phyloP scores from a whole-genome alignment of 2,888 invertebrate genomes.

The Unio delphinus region DNA sequence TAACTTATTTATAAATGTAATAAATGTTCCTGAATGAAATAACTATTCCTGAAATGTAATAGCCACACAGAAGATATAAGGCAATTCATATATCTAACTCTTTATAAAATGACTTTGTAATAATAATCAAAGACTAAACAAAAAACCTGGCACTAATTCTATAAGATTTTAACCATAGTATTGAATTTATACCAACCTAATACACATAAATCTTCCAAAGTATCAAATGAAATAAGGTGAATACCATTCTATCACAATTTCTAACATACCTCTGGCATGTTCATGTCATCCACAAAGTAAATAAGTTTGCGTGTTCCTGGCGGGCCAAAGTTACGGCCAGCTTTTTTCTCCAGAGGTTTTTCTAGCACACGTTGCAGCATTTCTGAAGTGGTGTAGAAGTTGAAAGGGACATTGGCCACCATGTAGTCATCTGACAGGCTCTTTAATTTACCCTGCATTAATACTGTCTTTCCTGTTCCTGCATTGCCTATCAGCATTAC shows the following conservation, averaged over 20 bases:
- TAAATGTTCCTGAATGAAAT: too few species aligned
- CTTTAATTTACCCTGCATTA: constrained; percentile 86
- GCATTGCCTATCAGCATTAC: constrained; percentile 95
- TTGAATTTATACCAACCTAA: too few species aligned
- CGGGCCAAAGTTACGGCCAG: constrained; percentile 94
- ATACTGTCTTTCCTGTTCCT: constrained; percentile 94
- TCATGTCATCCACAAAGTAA: constrained; percentile 97
- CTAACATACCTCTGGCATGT: constrained; percentile 92
- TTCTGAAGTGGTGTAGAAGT: constrained; percentile 91
- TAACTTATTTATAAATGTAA: too few species aligned
- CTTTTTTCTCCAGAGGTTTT: constrained; percentile 96
- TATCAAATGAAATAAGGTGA: too few species aligned
- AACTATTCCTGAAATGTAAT: too few species aligned
- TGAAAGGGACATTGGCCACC: constrained; percentile 93
- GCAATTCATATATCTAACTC: too few species aligned
- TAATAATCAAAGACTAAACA: too few species aligned
- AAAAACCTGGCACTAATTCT: too few species aligned
- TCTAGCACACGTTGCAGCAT: constrained; percentile 84
- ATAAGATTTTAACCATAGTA: too few species aligned
- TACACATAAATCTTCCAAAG: too few species aligned
- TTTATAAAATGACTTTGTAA: too few species aligned
- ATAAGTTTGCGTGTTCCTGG: constrained; percentile 93
- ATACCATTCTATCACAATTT: neutral
- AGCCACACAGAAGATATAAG: too few species aligned
- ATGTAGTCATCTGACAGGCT: constrained; percentile 86